Percentiles rank a stretch among this genome's conserved stretches.
These are phyloP conservation scores for Bostrychus sinensis DNA, from an alignment of 2,113 vertebrate species.

Conservation along the genomic window DNA sequence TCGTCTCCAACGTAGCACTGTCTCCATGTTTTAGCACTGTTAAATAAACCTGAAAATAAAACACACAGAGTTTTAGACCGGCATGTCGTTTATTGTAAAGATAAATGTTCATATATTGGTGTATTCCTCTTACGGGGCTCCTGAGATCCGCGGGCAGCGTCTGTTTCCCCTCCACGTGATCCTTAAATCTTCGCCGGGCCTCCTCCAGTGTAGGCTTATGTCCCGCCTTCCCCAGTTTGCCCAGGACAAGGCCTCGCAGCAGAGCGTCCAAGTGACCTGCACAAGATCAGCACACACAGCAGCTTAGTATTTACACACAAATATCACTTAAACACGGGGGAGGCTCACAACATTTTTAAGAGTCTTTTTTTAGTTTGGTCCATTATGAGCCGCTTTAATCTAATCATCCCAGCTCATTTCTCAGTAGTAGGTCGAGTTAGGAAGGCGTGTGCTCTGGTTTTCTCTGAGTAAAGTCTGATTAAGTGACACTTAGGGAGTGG, in stretches of 20 bases:
- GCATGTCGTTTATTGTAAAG: not conserved
- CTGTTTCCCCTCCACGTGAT: constrained; percentile 92
- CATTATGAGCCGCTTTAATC: too few species aligned
- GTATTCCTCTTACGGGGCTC: constrained; percentile 86
- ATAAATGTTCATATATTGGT: not conserved
- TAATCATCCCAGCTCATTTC: too few species aligned
- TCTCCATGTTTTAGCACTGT: constrained; percentile 97
- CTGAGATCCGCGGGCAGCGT: constrained; percentile 91
- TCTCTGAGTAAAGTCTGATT: too few species aligned
- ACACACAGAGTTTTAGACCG: not conserved
- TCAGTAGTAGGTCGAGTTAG: too few species aligned
- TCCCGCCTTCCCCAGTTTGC: constrained; percentile 95
- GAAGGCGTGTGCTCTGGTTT: too few species aligned
- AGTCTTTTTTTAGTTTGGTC: too few species aligned
- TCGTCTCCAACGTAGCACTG: constrained; percentile 88
- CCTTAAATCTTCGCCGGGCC: constrained; percentile 93
- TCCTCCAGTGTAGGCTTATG: constrained; percentile 95
- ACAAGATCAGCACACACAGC: not conserved
- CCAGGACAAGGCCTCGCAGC: constrained; percentile 90
- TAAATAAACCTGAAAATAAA: constrained; percentile 88
- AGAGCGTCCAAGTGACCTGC: constrained; percentile 94
- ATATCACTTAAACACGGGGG: too few species aligned
- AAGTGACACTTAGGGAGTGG: too few species aligned
- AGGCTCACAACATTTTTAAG: too few species aligned
- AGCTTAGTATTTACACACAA: not conserved